Base-by-base conservation (phyloP, 2,888 invertebrate genomes). In the Bembecia ichneumoniformis region DNA sequence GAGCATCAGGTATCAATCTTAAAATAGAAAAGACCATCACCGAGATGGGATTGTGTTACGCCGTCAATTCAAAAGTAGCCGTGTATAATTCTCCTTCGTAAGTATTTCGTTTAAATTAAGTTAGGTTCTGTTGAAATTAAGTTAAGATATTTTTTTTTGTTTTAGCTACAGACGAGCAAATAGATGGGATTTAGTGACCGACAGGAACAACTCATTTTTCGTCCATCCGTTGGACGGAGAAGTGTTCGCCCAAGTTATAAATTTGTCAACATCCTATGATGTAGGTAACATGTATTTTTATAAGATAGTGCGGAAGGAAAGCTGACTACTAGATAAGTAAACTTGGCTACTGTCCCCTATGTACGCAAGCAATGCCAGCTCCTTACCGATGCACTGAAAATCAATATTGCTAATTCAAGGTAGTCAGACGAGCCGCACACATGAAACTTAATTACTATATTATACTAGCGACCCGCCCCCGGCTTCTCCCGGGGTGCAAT, bases 191-290 rank as follows among this genome's bases (percentile, higher is more conserved):
- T 17, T 58, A 4, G 56, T 90, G 1, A 58, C 78, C 14, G 59
- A 72, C 4, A 66, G 74, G 44, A 84, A 83, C 49, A 70, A 77
- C 3, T 90, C 78, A 0, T 79, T 91, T 44, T 88, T 82, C 36
- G 90, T 93, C 0, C 92, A 92, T 75, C 92, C 93, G 0, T 64
- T 93, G 7, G 92, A 93, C 62, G 93, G 93, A 0, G 93, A 93
- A 75, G 91, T 93, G n/a, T 93, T 92, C 68, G 91, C 91, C 0
- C 92, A 92, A 73, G 83, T 93, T n/a, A 90, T 92, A 51, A 92
- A 93, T 60, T 81, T 93, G 61, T 90, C 92, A 0, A 89, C 90
- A 0, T 87, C 90, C 9, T 93, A 91, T 62, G 83, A 89, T 65
- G 93, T 93, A 63, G 88, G 88, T 68, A 45, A 50, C 43, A 34